Evolutionary conservation across 2,888 invertebrate genomes (phyloP).

Genomic region (Folsomia candida): DNA sequence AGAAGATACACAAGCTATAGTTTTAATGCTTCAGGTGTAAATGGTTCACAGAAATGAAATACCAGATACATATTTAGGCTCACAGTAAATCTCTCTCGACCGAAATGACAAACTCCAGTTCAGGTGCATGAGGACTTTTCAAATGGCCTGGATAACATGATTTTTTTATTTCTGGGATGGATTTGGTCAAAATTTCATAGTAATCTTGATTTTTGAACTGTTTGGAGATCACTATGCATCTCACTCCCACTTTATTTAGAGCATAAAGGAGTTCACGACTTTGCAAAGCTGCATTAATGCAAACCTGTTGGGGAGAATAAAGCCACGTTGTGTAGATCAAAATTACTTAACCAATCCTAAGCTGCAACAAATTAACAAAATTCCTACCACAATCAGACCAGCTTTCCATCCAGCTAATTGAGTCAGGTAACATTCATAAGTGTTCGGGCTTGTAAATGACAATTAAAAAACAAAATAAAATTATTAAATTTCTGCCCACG

Average conservation of each 20-base stretch:
- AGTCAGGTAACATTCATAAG: conserved; percentile 70
- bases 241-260: conserved; percentile 67
- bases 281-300: conserved; percentile 73
- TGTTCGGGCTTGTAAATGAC: no score
- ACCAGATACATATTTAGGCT: neutral
- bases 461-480: no score
- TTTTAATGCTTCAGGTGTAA: no score
- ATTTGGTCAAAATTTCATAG: conserved; percentile 62
- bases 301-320: conserved; percentile 59
- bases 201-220: conserved; percentile 66
- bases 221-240: conserved; percentile 65
- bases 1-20: neutral
- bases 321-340: neutral
- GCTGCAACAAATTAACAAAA: neutral
- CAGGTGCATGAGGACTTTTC: conserved; percentile 57
- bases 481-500: no score
- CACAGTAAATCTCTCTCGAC: conserved; percentile 33
- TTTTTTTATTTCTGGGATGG: conserved; percentile 63
- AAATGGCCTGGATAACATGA: conserved; percentile 57
- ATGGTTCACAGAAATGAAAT: no score
- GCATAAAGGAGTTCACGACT: conserved; percentile 68
- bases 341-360: neutral
- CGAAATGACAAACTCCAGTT: conserved; percentile 60
- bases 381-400: conserved; percentile 67
- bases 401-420: conserved; percentile 69